phyloP scores from a whole-genome alignment of 2,888 invertebrate genomes.

The Cerastis leucographa region DNA sequence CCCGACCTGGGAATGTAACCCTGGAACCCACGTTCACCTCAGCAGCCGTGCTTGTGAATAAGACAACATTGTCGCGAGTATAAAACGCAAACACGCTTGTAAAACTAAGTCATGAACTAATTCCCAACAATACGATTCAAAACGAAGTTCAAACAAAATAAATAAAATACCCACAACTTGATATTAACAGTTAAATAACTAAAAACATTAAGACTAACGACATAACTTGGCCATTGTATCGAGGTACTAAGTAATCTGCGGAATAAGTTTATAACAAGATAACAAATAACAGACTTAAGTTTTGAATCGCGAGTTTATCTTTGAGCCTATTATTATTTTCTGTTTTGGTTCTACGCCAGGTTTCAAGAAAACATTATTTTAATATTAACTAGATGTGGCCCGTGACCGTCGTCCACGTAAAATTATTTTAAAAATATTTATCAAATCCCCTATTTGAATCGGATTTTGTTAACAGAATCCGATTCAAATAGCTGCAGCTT shows the following conservation, averaged over 20 bases:
- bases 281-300: constrained; percentile 37
- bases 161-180: constrained; percentile 29
- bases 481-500: too few species aligned
- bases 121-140: constrained; percentile 23
- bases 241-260: constrained; percentile 39
- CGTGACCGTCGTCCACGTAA: not conserved
- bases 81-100: not conserved
- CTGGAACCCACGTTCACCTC: not conserved
- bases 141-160: constrained; percentile 19
- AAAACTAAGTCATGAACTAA: not conserved
- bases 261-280: constrained; percentile 50
- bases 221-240: constrained; percentile 42
- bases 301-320: constrained; percentile 31
- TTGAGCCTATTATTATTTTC: constrained; percentile 10
- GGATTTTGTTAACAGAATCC: too few species aligned
- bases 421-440: not conserved
- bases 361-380: not conserved
- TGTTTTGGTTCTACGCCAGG: constrained; percentile 1
- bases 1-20: not conserved
- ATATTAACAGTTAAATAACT: constrained; percentile 35
- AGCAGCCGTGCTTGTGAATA: not conserved
- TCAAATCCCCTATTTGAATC: too few species aligned
- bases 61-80: not conserved
- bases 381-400: not conserved
- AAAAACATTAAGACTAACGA: constrained; percentile 44